Conservation (phyloP, 2,797 vertebrate genomes). For the Melanotaenia parkinsoni region DNA sequence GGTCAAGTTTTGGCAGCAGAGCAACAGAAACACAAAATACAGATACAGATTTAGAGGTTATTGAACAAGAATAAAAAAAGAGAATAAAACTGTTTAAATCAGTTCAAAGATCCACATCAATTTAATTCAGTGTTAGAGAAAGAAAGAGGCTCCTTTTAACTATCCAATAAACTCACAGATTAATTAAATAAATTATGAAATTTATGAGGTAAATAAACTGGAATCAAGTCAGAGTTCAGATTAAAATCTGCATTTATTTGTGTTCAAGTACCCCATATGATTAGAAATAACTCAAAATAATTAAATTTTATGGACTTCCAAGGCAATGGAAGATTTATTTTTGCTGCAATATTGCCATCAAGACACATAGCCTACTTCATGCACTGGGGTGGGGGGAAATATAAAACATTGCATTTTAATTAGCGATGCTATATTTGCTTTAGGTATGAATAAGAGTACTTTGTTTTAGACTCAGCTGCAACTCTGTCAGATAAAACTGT, state of each 20-base stretch:
- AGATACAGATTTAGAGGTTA: neutral
- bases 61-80: neutral
- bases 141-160: neutral
- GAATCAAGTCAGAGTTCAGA: neutral
- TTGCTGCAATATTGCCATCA: neutral
- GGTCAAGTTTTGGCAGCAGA: constrained; percentile 11
- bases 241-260: neutral
- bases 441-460: too few species aligned
- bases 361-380: neutral
- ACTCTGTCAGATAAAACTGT: neutral
- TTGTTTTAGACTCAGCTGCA: too few species aligned
- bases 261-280: neutral
- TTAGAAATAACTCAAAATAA: neutral
- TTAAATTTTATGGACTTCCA: neutral
- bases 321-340: neutral
- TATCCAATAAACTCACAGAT: neutral
- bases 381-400: neutral
- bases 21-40: constrained; percentile 4
- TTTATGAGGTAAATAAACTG: neutral
- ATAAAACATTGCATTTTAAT: neutral
- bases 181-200: neutral
- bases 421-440: neutral
- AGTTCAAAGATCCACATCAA: neutral
- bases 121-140: neutral
- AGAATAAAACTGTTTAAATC: neutral